phyloP scores from a whole-genome alignment of 2,888 invertebrate genomes.

The Drosophila neotestacea region DNA sequence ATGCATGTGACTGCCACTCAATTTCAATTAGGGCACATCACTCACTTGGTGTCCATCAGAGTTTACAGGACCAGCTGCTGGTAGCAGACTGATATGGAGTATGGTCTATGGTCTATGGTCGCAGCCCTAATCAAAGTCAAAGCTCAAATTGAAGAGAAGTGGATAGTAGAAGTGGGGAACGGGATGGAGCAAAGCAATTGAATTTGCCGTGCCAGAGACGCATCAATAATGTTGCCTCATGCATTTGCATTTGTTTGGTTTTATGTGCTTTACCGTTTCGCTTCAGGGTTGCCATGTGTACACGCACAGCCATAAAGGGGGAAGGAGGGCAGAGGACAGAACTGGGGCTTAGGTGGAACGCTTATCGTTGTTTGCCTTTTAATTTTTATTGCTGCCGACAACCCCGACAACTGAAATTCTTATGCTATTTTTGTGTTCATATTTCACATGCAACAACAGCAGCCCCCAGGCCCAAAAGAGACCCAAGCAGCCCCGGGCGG shows the following conservation, averaged over 20 bases:
- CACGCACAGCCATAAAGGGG: conserved; percentile 28
- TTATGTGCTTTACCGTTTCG: conserved; percentile 60
- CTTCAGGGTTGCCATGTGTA: conserved; percentile 72
- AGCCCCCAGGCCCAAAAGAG: conserved; percentile 45
- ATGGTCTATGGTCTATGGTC: neutral
- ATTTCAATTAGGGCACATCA: conserved; percentile 60
- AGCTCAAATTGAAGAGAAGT: conserved; percentile 21
- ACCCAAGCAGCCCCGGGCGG: conserved; percentile 52
- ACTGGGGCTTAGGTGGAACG: conserved; percentile 23
- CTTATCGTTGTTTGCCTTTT: conserved; percentile 81
- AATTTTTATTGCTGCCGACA: conserved; percentile 71
- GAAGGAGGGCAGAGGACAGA: neutral
- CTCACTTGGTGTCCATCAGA: conserved; percentile 32
- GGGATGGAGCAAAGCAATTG: conserved; percentile 45
- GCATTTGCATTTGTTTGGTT: conserved; percentile 78
- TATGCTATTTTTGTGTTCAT: conserved; percentile 76
- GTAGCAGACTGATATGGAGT: neutral
- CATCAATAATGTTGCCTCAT: conserved; percentile 67
- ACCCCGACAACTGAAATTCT: conserved; percentile 56
- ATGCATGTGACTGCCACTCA: conserved; percentile 41
- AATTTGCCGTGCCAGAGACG: conserved; percentile 68
- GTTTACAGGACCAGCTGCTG: conserved; percentile 12
- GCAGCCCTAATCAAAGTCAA: conserved; percentile 48
- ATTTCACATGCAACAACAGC: conserved; percentile 62
- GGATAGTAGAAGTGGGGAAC: neutral